Percentiles rank a stretch among this genome's conserved stretches.
Conservation (phyloP, 2,888 invertebrate species). For the Gisinianus flammeolus region DNA sequence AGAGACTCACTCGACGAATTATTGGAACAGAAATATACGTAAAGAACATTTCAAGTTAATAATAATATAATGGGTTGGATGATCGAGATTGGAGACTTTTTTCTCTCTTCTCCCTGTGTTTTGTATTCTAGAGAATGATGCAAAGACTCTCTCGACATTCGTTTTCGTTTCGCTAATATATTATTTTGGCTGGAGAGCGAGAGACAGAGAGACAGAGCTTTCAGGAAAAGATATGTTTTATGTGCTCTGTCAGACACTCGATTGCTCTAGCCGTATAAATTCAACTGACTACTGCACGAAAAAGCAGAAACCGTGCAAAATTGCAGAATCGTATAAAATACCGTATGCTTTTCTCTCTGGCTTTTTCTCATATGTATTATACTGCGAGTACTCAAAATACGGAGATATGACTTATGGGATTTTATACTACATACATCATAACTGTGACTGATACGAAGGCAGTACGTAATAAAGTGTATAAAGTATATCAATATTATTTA, state of each 20-base stretch:
- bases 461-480: too few relatives aligned
- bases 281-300: constrained; percentile 19
- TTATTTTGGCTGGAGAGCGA: not conserved
- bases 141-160: not conserved
- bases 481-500: too few relatives aligned
- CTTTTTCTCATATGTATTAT: not conserved
- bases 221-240: constrained; percentile 35
- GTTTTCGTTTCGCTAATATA: not conserved
- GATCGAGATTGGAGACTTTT: not conserved
- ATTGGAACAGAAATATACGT: not conserved
- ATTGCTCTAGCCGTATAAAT: constrained; percentile 13
- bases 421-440: too few relatives aligned
- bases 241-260: constrained; percentile 14
- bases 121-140: not conserved
- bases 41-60: not conserved
- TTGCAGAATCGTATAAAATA: constrained; percentile 15
- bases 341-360: not conserved
- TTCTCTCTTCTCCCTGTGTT: not conserved
- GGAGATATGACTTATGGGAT: too few relatives aligned
- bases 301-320: constrained; percentile 32
- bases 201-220: not conserved
- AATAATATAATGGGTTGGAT: not conserved
- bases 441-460: too few relatives aligned
- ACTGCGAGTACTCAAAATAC: not conserved
- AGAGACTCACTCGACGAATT: not conserved